Conservation (phyloP, 2,113 vertebrate genomes). For the Diglossa brunneiventris region DNA sequence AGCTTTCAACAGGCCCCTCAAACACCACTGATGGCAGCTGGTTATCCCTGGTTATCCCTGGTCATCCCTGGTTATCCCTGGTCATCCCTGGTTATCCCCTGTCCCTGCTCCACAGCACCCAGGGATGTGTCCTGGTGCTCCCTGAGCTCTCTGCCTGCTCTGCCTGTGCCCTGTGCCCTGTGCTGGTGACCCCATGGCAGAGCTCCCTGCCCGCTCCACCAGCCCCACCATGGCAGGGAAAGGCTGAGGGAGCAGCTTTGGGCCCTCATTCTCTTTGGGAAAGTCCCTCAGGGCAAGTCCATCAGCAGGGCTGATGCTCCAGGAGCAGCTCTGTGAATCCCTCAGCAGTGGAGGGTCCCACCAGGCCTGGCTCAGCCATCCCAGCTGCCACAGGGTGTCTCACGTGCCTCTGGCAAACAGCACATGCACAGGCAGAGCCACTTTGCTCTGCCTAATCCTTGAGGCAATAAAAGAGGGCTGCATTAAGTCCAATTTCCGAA, state of each 20-base stretch:
- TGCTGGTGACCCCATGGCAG: accelerated
- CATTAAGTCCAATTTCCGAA: slow-evolving; percentile 55
- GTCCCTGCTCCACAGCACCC: not conserved
- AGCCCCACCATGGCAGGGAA: not conserved
- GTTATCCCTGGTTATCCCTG: accelerated
- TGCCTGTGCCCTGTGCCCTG: accelerated
- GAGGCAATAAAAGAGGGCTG: slow-evolving; percentile 51
- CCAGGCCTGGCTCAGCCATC: accelerated
- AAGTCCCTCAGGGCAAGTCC: not conserved
- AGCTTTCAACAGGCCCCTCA: not conserved
- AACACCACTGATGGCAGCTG: accelerated
- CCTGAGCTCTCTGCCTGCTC: accelerated
- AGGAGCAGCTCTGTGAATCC: not conserved
- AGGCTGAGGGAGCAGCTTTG: accelerated
- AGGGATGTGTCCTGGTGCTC: not conserved
- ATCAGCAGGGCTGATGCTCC: no score
- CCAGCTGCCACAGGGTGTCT: slow-evolving; percentile 23
- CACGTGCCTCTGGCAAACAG: not conserved
- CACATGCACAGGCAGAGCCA: slow-evolving; percentile 22
- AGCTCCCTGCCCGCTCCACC: not conserved
- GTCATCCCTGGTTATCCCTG: accelerated
- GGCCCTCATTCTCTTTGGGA: not conserved
- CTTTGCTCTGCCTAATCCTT: slow-evolving; percentile 50
- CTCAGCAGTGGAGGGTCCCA: not conserved
- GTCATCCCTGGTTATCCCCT: accelerated